phyloP scores from a whole-genome alignment of 2,888 invertebrate species.

The Acleris cristana region DNA sequence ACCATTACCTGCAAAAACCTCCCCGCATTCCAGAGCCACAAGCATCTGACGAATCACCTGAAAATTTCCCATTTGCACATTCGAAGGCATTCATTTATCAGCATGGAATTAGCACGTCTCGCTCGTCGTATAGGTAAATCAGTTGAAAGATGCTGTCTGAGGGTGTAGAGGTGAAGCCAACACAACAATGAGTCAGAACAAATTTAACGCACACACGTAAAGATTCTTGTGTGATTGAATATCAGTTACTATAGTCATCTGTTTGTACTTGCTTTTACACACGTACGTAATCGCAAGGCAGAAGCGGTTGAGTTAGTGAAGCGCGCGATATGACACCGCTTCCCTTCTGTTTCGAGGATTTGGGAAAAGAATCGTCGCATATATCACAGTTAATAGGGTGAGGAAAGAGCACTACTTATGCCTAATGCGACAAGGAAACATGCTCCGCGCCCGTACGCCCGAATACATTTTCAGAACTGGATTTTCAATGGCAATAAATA shows the following conservation, averaged over 20 bases:
- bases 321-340: slow-evolving; percentile 72
- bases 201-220: no score
- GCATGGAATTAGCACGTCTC: slow-evolving; percentile 71
- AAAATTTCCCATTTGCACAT: slow-evolving; percentile 61
- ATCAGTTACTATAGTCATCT: no score
- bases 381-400: slow-evolving; percentile 83
- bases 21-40: slow-evolving; percentile 19
- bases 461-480: slow-evolving; percentile 74
- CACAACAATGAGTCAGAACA: no score
- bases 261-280: no score
- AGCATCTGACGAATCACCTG: slow-evolving; percentile 54
- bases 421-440: slow-evolving; percentile 83
- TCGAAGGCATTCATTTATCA: slow-evolving; percentile 74
- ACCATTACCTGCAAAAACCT: slow-evolving; percentile 7
- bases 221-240: no score
- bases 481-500: slow-evolving; percentile 79
- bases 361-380: slow-evolving; percentile 81
- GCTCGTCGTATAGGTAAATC: slow-evolving; percentile 51
- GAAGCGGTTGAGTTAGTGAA: slow-evolving; percentile 53
- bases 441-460: slow-evolving; percentile 68
- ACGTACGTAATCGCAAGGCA: no score
- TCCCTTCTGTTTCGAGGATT: slow-evolving; percentile 78
- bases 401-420: slow-evolving; percentile 83
- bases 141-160: no score
- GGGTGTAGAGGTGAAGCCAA: no score